These are phyloP conservation scores for Chrysemys picta DNA, from an alignment of 2,113 vertebrate species.

Conservation along the genomic window DNA sequence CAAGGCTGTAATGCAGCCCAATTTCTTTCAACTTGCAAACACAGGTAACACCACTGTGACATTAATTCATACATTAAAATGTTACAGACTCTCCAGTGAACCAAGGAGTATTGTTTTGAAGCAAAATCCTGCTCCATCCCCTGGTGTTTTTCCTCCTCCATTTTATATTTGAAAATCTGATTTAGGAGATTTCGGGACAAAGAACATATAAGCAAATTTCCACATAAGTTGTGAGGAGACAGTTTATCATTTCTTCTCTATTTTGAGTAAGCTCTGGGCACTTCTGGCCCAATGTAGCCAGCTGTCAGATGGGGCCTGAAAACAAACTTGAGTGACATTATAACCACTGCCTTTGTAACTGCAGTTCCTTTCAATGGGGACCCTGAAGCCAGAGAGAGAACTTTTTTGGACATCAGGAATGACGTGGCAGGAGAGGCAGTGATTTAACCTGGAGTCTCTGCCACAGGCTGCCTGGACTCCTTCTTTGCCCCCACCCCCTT, in stretches of 20 bases:
- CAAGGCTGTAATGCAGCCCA: neutral
- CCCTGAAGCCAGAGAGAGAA: neutral
- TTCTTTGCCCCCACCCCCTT: constrained; percentile 5
- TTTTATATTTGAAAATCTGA: neutral
- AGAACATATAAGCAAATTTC: neutral
- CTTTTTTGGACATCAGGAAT: constrained; percentile 36
- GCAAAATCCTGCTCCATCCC: neutral
- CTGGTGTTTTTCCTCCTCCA: neutral
- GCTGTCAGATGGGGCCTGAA: neutral
- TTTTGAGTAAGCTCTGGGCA: neutral
- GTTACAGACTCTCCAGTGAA: neutral
- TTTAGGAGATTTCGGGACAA: neutral
- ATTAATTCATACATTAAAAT: neutral
- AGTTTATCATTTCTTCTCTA: neutral
- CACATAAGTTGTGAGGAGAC: neutral
- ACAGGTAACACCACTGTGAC: neutral
- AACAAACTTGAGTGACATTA: neutral
- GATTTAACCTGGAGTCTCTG: constrained; percentile 50
- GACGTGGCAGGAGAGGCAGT: constrained; percentile 78
- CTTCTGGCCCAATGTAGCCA: neutral
- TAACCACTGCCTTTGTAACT: neutral
- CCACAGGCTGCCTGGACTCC: constrained; percentile 13
- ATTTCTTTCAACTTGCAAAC: neutral
- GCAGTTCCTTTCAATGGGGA: neutral
- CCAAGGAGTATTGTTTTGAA: neutral